phyloP scores from a whole-genome alignment of 1,140 invertebrate species.

The Lutraria rhynchaena region DNA sequence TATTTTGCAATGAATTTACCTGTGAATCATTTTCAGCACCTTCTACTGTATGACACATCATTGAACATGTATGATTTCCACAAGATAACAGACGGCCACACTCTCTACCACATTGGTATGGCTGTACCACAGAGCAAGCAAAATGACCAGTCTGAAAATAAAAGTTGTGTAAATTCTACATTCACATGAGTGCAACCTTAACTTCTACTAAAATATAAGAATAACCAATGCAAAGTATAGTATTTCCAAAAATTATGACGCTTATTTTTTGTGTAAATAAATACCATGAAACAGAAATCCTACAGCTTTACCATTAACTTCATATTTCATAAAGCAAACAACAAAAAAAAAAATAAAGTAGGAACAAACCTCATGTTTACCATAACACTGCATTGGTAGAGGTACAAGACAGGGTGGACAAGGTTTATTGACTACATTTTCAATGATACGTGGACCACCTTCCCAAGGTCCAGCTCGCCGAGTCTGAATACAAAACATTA shows the following conservation, averaged over 20 bases:
- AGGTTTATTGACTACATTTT: slow-evolving; percentile 86
- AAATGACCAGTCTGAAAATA: slow-evolving; percentile 84
- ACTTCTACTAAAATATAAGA: no score
- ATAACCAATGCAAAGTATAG: no score
- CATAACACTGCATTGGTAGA: slow-evolving; percentile 90
- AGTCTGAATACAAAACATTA: slow-evolving; percentile 61
- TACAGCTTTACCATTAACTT: no score
- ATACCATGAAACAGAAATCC: no score
- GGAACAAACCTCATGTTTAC: slow-evolving; percentile 88
- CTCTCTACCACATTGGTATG: slow-evolving; percentile 88
- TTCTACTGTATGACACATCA: slow-evolving; percentile 88
- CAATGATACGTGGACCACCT: slow-evolving; percentile 79
- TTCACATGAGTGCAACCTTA: no score
- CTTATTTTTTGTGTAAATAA: no score
- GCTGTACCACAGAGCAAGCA: slow-evolving; percentile 89
- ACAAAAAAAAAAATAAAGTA: no score
- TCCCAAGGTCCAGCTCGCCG: slow-evolving; percentile 91
- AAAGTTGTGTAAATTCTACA: no score
- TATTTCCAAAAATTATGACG: no score
- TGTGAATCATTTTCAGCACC: slow-evolving; percentile 64
- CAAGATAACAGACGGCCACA: slow-evolving; percentile 89
- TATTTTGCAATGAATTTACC: slow-evolving; percentile 61
- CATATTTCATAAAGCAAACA: no score
- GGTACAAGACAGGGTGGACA: slow-evolving; percentile 86
- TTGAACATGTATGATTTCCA: slow-evolving; percentile 90